Evolutionary conservation across 2,113 vertebrate genomes (phyloP), one percentile per base, ranked within the genome.

Genomic region (Vulpes ferrilata): DNA sequence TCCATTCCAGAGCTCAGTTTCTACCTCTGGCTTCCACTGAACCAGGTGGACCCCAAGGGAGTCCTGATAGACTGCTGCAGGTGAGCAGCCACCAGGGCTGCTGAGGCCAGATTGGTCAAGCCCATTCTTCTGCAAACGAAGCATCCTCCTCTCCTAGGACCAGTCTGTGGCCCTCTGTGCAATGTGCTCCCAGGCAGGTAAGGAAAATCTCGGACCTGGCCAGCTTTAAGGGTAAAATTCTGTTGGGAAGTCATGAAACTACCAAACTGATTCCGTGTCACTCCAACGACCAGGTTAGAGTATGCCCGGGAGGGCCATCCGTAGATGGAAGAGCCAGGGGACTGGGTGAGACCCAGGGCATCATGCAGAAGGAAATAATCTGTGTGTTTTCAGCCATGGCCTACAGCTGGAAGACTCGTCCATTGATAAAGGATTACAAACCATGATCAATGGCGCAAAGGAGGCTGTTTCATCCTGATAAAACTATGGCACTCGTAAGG

Each of bases 131-230:
- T 30, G 12, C 62, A 30, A 76, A 53, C 0, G 9, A 27, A 60
- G 53, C 35, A 5, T 11, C 30, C 3, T 43, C 22, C 38, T 73
- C 35, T 51, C 32, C n/a, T 15, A 25, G 38, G 38, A 60, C 48
- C 35, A 65, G 12, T 4, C 35, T 7, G 43, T 30, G 25, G 19
- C 11, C 43, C 38, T 48, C 79, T 25, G 30, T 60, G 11, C 11
- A 32, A 38, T 4, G 1, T 17, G 57, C 60, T 64, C 9, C 19
- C 9, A 7, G 76, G 1, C 2, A 7, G 57, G 7, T 0, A 2
- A 32, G 48, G 76, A 78, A 51, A 30, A 51, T 78, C 13, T 78
- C 25, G 27, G 74, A 78, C 43, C 74, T 51, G 43, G 13, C 0
- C 3, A 2, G 38, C 7, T 78, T 13, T 78, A 51, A 43, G 74